Evolutionary conservation across 2,113 vertebrate genomes (phyloP).

Genomic region (Podarcis muralis): DNA sequence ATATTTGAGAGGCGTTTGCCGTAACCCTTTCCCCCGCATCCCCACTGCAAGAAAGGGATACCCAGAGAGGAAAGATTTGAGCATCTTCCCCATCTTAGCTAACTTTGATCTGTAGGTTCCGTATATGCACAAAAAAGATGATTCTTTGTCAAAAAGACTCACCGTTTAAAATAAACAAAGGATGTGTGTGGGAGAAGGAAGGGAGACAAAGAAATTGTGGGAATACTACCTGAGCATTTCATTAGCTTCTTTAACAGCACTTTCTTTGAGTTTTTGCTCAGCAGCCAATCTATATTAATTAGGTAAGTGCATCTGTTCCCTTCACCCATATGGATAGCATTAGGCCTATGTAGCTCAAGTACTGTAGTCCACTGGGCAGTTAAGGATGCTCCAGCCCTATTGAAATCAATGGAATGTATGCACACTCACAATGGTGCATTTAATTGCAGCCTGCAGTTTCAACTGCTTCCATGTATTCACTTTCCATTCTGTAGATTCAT

Average conservation of each 20-base stretch:
- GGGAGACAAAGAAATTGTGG: background rate
- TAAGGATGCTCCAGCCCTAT: background rate
- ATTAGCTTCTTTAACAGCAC: background rate
- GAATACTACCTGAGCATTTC: background rate
- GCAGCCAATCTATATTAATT: conserved; percentile 4
- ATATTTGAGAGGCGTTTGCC: background rate
- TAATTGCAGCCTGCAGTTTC: background rate
- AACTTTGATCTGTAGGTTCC: background rate
- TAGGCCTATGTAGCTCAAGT: background rate
- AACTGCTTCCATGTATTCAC: background rate
- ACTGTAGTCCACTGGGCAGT: background rate
- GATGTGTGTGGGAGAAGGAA: background rate
- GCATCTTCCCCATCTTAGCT: background rate
- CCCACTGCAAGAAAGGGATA: background rate
- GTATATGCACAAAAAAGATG: background rate
- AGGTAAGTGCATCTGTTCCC: background rate
- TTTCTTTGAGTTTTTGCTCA: background rate
- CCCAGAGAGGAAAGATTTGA: background rate
- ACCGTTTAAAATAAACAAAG: background rate
- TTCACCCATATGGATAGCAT: conserved; percentile 6
- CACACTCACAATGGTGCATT: background rate
- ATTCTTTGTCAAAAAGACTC: background rate
- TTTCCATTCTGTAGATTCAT: background rate
- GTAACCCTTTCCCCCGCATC: background rate
- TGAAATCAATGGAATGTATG: background rate